Percentiles rank a stretch among this genome's conserved stretches.
Evolutionary conservation across 2,113 vertebrate genomes (phyloP).

Genomic region (Natator depressus): DNA sequence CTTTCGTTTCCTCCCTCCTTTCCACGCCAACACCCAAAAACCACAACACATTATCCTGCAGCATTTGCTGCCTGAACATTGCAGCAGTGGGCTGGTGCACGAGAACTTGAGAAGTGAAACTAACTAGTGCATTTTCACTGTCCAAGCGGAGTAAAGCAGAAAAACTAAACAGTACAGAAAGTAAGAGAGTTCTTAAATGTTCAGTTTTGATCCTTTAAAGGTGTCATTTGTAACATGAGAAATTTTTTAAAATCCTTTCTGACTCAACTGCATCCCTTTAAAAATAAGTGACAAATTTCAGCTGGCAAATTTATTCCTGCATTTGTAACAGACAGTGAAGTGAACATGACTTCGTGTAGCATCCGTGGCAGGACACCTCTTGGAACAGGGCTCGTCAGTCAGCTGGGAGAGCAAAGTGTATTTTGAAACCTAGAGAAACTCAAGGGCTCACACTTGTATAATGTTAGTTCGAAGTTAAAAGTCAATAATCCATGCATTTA

Average conservation of each 20-base stretch:
- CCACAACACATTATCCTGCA: neutral
- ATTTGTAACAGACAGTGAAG: slow-evolving; percentile 23
- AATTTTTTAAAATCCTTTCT: slow-evolving; percentile 20
- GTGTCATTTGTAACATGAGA: neutral
- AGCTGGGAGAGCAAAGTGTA: neutral
- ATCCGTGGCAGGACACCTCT: neutral
- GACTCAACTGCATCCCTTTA: slow-evolving; percentile 7
- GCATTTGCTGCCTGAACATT: neutral
- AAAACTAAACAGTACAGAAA: neutral
- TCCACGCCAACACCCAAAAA: neutral
- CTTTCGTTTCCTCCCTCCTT: neutral
- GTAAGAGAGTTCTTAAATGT: neutral
- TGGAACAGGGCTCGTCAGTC: accelerated
- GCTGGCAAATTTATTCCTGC: neutral
- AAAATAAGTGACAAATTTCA: slow-evolving; percentile 25
- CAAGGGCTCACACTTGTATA: accelerated
- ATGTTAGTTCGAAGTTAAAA: accelerated
- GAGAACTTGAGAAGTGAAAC: neutral
- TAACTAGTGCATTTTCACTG: accelerated
- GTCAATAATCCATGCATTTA: neutral
- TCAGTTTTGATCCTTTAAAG: neutral
- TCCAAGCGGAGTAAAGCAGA: neutral
- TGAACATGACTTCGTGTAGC: neutral
- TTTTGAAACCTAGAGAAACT: accelerated
- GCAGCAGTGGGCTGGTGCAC: accelerated